These are phyloP conservation scores for Psophia crepitans DNA, from an alignment of 2,113 vertebrate species.

Conservation along the genomic window DNA sequence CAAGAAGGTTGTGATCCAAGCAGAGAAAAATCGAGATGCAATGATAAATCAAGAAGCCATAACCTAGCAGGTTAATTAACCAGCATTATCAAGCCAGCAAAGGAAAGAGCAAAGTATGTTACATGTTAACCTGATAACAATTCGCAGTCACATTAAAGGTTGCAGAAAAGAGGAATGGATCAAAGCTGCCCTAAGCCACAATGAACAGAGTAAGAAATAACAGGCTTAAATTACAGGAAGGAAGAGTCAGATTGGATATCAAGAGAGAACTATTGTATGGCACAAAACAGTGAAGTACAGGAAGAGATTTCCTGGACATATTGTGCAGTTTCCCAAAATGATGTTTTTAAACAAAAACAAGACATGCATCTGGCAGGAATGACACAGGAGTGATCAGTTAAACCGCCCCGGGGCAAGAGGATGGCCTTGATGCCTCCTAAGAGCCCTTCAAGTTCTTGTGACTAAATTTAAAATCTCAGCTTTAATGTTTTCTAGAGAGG, in stretches of 20 bases:
- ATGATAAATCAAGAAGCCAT: slow-evolving; percentile 10
- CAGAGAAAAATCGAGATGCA: not conserved
- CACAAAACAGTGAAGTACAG: not conserved
- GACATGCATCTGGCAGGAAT: not conserved
- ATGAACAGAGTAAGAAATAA: not conserved
- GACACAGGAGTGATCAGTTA: not conserved
- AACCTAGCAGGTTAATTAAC: slow-evolving; percentile 35
- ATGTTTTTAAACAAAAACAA: not conserved
- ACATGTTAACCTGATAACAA: not conserved
- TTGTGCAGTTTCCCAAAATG: not conserved
- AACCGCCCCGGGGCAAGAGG: not conserved
- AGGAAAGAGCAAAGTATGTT: not conserved
- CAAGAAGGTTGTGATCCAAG: not conserved
- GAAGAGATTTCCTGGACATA: not conserved
- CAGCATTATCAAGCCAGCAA: not conserved
- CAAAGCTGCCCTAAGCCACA: not conserved
- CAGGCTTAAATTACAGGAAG: slow-evolving; percentile 6
- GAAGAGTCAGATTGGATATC: not conserved
- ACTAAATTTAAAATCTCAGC: slow-evolving; percentile 6
- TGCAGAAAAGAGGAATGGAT: not conserved
- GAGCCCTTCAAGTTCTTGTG: not conserved
- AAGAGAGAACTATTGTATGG: not conserved
- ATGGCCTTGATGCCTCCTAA: not conserved
- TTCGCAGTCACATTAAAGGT: not conserved
- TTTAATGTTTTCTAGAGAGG: not conserved